phyloP scores from a whole-genome alignment of 2,797 vertebrate genomes.

The Lemur catta region DNA sequence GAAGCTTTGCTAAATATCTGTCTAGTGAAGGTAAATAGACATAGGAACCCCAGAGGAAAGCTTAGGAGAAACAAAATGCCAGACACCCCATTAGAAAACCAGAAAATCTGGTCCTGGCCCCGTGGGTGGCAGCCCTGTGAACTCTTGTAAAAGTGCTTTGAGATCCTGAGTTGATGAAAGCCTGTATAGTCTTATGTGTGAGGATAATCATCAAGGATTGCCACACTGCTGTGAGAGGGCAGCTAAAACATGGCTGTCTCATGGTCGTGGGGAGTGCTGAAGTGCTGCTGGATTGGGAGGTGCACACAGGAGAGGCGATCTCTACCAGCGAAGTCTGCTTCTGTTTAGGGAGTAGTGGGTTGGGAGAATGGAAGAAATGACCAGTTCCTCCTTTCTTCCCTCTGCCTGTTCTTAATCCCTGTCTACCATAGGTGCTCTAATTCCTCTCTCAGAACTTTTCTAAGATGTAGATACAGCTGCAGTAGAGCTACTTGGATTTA shows the following conservation, averaged over 20 bases:
- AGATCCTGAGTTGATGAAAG: constrained; percentile 76
- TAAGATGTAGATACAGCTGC: neutral
- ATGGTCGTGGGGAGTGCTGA: neutral
- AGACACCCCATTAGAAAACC: constrained; percentile 69
- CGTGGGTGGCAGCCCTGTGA: constrained; percentile 70
- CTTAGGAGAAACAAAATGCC: constrained; percentile 44
- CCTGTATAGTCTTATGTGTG: constrained; percentile 31
- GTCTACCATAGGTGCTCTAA: neutral
- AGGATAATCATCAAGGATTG: constrained; percentile 63
- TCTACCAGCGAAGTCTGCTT: neutral
- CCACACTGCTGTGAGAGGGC: constrained; percentile 45
- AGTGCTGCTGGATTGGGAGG: neutral
- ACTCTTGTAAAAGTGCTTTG: constrained; percentile 71
- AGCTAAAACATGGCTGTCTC: neutral
- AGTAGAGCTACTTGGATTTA: neutral
- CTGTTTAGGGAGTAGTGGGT: neutral
- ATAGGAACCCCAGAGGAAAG: neutral
- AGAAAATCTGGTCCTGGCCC: constrained; percentile 72
- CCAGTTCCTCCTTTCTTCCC: neutral
- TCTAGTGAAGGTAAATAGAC: neutral
- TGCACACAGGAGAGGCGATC: neutral
- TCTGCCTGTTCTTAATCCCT: neutral
- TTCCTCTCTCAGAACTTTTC: neutral
- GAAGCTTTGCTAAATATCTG: constrained; percentile 35
- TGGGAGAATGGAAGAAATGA: constrained; percentile 13